Evolutionary conservation across 2,888 invertebrate species (phyloP).

Genomic region (Agelastica alni): DNA sequence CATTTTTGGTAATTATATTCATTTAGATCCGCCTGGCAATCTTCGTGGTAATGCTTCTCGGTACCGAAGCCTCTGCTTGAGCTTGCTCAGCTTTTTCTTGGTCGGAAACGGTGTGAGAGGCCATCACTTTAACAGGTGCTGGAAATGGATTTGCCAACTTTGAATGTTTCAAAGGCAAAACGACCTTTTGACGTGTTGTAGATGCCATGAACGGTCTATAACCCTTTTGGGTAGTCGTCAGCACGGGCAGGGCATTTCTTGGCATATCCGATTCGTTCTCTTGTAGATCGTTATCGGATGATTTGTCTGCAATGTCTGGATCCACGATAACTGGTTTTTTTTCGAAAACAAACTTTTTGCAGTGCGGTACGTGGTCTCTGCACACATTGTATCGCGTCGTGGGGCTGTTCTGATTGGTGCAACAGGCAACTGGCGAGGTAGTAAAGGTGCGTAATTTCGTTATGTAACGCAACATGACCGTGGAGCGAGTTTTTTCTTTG

Average conservation of each 20-base stretch:
- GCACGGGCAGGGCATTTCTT: neutral
- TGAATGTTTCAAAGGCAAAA: slow-evolving; percentile 48
- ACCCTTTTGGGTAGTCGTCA: slow-evolving; percentile 22
- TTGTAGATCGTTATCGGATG: neutral
- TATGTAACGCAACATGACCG: neutral
- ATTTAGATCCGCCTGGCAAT: slow-evolving; percentile 1
- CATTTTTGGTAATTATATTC: too few relatives aligned
- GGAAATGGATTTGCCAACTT: slow-evolving; percentile 53
- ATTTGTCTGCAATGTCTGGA: neutral
- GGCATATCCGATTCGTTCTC: neutral
- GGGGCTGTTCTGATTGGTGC: neutral
- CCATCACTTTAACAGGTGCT: slow-evolving; percentile 53
- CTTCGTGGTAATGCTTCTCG: slow-evolving; percentile 27
- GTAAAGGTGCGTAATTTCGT: neutral
- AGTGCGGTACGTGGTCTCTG: neutral
- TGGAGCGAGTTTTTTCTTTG: too few relatives aligned
- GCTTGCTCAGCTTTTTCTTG: slow-evolving; percentile 53
- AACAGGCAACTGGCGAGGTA: neutral
- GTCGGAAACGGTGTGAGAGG: slow-evolving; percentile 51
- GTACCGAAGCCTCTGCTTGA: slow-evolving; percentile 45
- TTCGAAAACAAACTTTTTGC: slow-evolving; percentile 9
- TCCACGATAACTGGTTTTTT: neutral
- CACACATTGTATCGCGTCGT: neutral
- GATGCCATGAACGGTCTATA: slow-evolving; percentile 47
- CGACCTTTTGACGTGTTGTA: slow-evolving; percentile 49